Evolutionary conservation across 2,888 invertebrate genomes (phyloP).

Genomic region (Agriopis aurantiaria): DNA sequence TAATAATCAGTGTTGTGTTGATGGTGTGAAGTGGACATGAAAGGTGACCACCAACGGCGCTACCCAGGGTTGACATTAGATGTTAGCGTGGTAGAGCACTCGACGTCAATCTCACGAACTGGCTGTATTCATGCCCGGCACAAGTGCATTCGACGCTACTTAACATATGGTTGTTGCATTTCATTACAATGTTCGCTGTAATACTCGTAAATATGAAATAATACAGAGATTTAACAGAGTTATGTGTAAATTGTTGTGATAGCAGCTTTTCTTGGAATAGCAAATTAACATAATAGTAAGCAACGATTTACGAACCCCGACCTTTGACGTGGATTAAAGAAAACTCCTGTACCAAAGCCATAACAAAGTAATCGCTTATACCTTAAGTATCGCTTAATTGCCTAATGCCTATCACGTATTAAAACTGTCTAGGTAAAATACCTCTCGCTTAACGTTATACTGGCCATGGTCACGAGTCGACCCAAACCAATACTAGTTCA

Average conservation of each 20-base stretch:
- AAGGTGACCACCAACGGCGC: slow-evolving; percentile 55
- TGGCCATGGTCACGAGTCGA: too few relatives aligned
- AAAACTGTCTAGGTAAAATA: too few relatives aligned
- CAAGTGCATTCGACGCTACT: slow-evolving; percentile 43
- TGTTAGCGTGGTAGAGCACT: slow-evolving; percentile 52
- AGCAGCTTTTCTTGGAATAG: slow-evolving; percentile 11
- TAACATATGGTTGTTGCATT: slow-evolving; percentile 39
- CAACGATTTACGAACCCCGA: slow-evolving; percentile 14
- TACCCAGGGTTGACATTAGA: slow-evolving; percentile 54
- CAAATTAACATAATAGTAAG: slow-evolving; percentile 27
- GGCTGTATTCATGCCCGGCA: slow-evolving; percentile 39
- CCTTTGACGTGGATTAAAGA: slow-evolving; percentile 10
- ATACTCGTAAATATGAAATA: slow-evolving; percentile 45
- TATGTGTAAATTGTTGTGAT: slow-evolving; percentile 36
- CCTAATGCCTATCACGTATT: too few relatives aligned
- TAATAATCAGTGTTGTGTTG: slow-evolving; percentile 47
- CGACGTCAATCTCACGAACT: slow-evolving; percentile 48
- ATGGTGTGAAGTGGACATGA: slow-evolving; percentile 48
- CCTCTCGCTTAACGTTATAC: too few relatives aligned
- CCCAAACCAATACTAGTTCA: background rate
- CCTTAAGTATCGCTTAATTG: too few relatives aligned
- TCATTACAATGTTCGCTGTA: slow-evolving; percentile 40
- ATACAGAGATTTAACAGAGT: slow-evolving; percentile 42
- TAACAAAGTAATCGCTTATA: too few relatives aligned
- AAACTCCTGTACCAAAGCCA: background rate